Conservation (phyloP, 2,797 vertebrate species). For the Cyclopterus lumpus region DNA sequence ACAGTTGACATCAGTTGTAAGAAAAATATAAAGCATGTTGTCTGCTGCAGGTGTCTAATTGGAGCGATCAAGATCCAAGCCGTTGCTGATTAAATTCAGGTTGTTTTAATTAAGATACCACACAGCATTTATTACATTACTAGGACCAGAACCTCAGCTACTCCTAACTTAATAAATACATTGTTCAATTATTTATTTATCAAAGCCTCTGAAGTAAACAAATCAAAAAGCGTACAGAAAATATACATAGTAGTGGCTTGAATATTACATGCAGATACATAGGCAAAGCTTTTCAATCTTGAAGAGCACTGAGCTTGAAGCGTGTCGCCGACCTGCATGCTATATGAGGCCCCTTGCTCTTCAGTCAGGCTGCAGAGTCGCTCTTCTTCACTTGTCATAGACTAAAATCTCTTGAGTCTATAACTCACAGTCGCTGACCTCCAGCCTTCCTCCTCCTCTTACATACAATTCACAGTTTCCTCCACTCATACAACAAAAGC, state of each 20-base stretch:
- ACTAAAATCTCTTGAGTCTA: conserved; percentile 53
- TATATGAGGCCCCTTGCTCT: conserved; percentile 56
- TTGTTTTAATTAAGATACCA: conserved; percentile 30
- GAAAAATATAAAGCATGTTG: conserved; percentile 49
- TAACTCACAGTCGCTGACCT: conserved; percentile 45
- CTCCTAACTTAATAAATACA: background rate
- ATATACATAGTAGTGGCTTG: conserved; percentile 1
- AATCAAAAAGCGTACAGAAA: background rate
- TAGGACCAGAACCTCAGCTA: background rate
- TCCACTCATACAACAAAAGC: conserved; percentile 16
- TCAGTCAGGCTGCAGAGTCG: conserved; percentile 36
- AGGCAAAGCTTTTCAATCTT: conserved; percentile 23
- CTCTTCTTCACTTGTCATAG: conserved; percentile 57
- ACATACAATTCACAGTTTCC: conserved; percentile 23
- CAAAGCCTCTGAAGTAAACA: background rate
- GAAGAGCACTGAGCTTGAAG: conserved; percentile 39
- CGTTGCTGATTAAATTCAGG: conserved; percentile 41
- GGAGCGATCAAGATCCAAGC: conserved; percentile 29
- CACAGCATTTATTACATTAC: conserved; percentile 1
- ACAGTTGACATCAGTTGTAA: conserved; percentile 41
- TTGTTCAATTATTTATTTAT: background rate
- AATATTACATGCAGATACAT: conserved; percentile 13
- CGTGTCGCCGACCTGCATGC: conserved; percentile 21
- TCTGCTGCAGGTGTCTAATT: conserved; percentile 56
- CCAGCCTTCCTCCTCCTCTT: conserved; percentile 39